These are phyloP conservation scores for Apis cerana DNA, from an alignment of 1,140 invertebrate genomes.

Conservation along the genomic window DNA sequence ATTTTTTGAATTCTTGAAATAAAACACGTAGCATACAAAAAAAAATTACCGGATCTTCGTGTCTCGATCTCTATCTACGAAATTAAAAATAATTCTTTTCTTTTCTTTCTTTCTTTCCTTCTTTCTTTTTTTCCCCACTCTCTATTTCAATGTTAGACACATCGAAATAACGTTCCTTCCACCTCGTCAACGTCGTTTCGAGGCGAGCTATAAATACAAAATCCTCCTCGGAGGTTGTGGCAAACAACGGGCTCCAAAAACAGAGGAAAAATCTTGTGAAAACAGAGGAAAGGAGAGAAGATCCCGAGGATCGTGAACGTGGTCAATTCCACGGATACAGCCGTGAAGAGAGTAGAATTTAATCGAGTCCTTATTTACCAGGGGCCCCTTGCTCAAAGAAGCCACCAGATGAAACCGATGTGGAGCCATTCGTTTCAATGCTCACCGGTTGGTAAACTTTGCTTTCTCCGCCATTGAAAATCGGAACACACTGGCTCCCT, in stretches of 20 bases:
- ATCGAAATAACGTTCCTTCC: neutral
- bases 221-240: neutral
- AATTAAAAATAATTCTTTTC: too few relatives aligned
- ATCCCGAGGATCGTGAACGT: slow-evolving; percentile 3
- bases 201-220: slow-evolving; percentile 3
- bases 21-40: too few relatives aligned
- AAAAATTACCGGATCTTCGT: too few relatives aligned
- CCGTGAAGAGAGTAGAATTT: slow-evolving; percentile 60
- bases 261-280: slow-evolving; percentile 14
- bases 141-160: neutral
- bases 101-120: too few relatives aligned
- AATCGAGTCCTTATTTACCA: slow-evolving; percentile 65
- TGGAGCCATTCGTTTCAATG: slow-evolving; percentile 51
- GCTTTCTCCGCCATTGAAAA: slow-evolving; percentile 31
- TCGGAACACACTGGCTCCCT: slow-evolving; percentile 7
- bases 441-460: slow-evolving; percentile 49
- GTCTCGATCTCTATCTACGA: too few relatives aligned
- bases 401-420: slow-evolving; percentile 57
- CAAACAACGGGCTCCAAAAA: slow-evolving; percentile 4
- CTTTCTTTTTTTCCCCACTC: neutral
- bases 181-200: neutral
- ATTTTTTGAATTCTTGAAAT: too few relatives aligned
- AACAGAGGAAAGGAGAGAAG: neutral
- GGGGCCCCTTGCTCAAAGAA: slow-evolving; percentile 56
- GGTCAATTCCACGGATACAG: slow-evolving; percentile 48